A percentile compares a stretch with the other conserved stretches of the same genome.
Conservation (phyloP, 2,113 vertebrate species). For the Malurus alboscapulatus region DNA sequence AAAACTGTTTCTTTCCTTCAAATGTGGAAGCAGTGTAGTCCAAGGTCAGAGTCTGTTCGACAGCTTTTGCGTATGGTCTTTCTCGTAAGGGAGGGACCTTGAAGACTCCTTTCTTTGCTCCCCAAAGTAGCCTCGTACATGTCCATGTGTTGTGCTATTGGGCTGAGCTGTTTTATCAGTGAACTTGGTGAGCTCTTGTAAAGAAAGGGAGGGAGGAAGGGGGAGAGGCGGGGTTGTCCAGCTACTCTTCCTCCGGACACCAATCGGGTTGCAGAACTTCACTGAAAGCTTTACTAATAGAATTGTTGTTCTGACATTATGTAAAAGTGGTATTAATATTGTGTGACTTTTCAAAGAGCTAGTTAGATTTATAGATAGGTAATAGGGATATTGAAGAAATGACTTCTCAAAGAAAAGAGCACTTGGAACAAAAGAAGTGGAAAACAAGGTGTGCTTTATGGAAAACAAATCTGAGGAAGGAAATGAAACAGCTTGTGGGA, state of each 20-base stretch:
- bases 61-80: constrained; percentile 31
- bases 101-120: constrained; percentile 56
- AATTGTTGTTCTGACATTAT: constrained; percentile 71
- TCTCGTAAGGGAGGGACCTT: not conserved
- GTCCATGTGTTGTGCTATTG: constrained; percentile 8
- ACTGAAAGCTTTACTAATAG: constrained; percentile 75
- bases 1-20: constrained; percentile 64
- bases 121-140: constrained; percentile 49
- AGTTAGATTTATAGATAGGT: constrained; percentile 71
- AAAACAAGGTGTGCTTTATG: constrained; percentile 58
- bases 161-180: constrained; percentile 46
- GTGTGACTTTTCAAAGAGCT: constrained; percentile 72
- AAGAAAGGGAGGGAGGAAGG: constrained; percentile 51
- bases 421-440: constrained; percentile 72
- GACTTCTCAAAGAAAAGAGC: constrained; percentile 73
- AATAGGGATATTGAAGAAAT: constrained; percentile 70
- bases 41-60: constrained; percentile 58
- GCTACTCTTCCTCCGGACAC: constrained; percentile 33
- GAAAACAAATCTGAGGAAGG: constrained; percentile 62
- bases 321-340: constrained; percentile 74
- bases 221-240: constrained; percentile 25
- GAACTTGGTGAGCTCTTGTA: constrained; percentile 36
- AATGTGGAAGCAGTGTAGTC: constrained; percentile 55
- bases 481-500: constrained; percentile 60
- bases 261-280: constrained; percentile 63